These are phyloP conservation scores for Chrosomus eos DNA, from an alignment of 2,797 vertebrate genomes.

Conservation along the genomic window DNA sequence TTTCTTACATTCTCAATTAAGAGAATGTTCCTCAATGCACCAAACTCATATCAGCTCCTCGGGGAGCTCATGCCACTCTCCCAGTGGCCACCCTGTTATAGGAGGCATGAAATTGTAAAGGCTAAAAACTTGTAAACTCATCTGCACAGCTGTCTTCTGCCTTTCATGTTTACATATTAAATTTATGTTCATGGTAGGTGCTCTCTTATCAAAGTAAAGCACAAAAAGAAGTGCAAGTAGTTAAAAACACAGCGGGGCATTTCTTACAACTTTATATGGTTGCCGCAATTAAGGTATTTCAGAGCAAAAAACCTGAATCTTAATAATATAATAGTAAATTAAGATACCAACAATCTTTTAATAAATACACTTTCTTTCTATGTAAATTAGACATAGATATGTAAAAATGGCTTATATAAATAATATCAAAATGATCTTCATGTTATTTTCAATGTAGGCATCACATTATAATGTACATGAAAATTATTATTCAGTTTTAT, in stretches of 20 bases:
- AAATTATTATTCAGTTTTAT: not conserved
- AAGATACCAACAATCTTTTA: not conserved
- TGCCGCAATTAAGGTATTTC: not conserved
- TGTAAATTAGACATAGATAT: not conserved
- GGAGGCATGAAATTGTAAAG: not conserved
- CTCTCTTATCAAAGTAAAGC: not conserved
- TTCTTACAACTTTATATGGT: not conserved
- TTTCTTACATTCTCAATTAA: slow-evolving; percentile 41
- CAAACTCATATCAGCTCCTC: slow-evolving; percentile 36
- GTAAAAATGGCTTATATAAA: not conserved
- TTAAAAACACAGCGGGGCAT: not conserved
- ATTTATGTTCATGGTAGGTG: slow-evolving; percentile 2
- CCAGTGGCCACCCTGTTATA: slow-evolving; percentile 13
- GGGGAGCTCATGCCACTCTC: slow-evolving; percentile 6
- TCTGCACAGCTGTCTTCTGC: slow-evolving; percentile 23
- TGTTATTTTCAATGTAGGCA: not conserved
- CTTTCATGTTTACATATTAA: slow-evolving; percentile 3
- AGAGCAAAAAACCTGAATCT: not conserved
- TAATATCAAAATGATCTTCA: not conserved
- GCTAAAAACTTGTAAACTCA: too few species aligned
- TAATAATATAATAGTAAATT: not conserved
- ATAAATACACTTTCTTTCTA: not conserved
- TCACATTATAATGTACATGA: not conserved
- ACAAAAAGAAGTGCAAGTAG: not conserved
- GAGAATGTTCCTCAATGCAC: slow-evolving; percentile 34